A percentile compares a stretch with the other conserved stretches of the same genome.
Evolutionary conservation across 2,888 invertebrate genomes (phyloP).

Genomic region (Himalopsyche tibetana): DNA sequence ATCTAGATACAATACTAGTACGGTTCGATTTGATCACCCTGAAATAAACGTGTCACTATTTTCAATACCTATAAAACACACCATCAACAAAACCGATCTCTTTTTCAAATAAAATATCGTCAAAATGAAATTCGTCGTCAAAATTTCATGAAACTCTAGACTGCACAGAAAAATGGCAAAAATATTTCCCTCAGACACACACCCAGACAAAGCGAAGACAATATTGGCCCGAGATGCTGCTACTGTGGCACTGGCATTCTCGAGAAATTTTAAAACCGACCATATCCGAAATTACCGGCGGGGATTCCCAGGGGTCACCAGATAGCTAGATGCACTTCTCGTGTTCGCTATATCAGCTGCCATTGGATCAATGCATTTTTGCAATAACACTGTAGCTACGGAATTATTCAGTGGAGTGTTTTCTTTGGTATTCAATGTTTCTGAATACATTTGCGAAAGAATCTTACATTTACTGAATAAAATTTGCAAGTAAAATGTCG

Average conservation of each 20-base stretch:
- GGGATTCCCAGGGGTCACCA: constrained; percentile 48
- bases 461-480: too few species aligned
- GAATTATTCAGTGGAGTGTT: constrained; percentile 20
- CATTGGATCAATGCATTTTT: constrained; percentile 50
- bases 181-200: neutral
- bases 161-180: neutral
- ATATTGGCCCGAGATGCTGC: constrained; percentile 7
- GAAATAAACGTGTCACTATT: neutral
- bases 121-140: constrained; percentile 22
- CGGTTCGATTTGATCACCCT: too few species aligned
- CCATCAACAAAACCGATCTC: constrained; percentile 7
- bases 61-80: constrained; percentile 19
- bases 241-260: constrained; percentile 26
- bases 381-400: constrained; percentile 1
- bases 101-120: constrained; percentile 23
- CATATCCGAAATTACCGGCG: constrained; percentile 56
- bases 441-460: too few species aligned
- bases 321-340: constrained; percentile 60
- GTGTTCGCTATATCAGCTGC: constrained; percentile 49
- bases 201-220: constrained; percentile 18
- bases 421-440: neutral
- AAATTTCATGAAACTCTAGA: constrained; percentile 15
- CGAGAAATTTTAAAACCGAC: constrained; percentile 52
- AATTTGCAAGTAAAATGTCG: too few species aligned
- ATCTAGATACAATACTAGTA: too few species aligned